Evolutionary conservation across 2,888 invertebrate species (phyloP).

Genomic region (Acronicta aceris): DNA sequence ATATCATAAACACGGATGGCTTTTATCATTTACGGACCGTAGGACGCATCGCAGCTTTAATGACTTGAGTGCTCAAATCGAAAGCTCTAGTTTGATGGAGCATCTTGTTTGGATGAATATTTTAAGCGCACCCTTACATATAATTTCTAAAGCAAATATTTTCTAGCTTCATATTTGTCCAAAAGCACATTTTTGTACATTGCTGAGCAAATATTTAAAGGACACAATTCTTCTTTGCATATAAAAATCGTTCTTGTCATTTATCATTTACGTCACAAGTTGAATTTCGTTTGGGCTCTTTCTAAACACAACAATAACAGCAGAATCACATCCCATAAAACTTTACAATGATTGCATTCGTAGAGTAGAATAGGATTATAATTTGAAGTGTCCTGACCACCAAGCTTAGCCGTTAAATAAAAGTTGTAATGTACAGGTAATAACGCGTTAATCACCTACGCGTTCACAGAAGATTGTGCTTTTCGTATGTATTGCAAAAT

Average conservation of each 20-base stretch:
- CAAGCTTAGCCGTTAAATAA: not conserved
- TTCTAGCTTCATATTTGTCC: slow-evolving; percentile 13
- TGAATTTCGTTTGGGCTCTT: slow-evolving; percentile 21
- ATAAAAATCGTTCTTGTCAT: slow-evolving; percentile 33
- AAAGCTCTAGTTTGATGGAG: slow-evolving; percentile 32
- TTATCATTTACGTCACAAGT: slow-evolving; percentile 23
- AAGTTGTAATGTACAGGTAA: no score
- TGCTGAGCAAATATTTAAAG: slow-evolving; percentile 14
- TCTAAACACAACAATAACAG: not conserved
- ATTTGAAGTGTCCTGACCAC: not conserved
- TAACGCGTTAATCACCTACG: no score
- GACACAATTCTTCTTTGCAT: slow-evolving; percentile 17
- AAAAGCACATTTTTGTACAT: slow-evolving; percentile 16
- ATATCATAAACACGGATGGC: slow-evolving; percentile 65
- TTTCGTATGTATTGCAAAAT: not conserved
- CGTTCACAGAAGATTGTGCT: no score
- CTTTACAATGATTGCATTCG: not conserved
- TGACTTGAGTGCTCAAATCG: slow-evolving; percentile 50
- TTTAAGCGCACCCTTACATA: slow-evolving; percentile 18
- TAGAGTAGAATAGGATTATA: not conserved
- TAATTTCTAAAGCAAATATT: slow-evolving; percentile 17
- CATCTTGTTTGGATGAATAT: slow-evolving; percentile 16
- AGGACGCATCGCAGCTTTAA: slow-evolving; percentile 45
- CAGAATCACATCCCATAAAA: not conserved
- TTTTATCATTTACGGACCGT: slow-evolving; percentile 58